These are phyloP conservation scores for Fregata magnificens DNA, from an alignment of 2,113 vertebrate species.

Conservation along the genomic window DNA sequence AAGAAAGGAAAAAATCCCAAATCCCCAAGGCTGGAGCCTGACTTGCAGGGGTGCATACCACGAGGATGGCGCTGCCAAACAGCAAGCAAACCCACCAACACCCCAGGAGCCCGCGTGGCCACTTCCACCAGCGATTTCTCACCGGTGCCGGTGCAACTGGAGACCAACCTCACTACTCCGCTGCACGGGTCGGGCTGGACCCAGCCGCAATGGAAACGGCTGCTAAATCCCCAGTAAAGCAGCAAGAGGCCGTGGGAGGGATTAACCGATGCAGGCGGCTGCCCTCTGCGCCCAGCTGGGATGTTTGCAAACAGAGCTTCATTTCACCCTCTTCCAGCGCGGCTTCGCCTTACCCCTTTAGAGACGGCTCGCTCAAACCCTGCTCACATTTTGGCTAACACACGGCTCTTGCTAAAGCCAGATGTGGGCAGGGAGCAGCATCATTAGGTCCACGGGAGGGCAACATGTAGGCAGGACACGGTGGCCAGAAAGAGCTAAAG, in stretches of 20 bases:
- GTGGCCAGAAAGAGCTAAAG: neutral
- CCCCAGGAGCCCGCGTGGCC: accelerated
- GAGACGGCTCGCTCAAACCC: neutral
- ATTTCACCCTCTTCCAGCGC: neutral
- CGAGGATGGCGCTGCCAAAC: accelerated
- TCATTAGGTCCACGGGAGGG: neutral
- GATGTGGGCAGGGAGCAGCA: neutral
- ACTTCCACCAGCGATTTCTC: neutral
- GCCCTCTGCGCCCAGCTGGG: neutral
- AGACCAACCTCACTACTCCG: no score
- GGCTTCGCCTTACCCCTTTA: neutral
- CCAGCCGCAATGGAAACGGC: neutral
- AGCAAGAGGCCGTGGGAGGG: neutral
- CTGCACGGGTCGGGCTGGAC: neutral
- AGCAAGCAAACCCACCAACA: neutral
- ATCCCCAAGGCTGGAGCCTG: neutral
- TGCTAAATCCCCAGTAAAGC: neutral
- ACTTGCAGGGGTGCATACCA: neutral
- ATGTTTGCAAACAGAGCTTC: neutral
- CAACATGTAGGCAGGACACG: neutral
- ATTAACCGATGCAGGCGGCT: accelerated
- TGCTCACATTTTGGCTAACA: neutral
- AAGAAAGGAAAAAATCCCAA: neutral
- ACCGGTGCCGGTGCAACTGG: neutral
- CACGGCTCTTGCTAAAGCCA: neutral